These are phyloP conservation scores for Acrocephalus scirpaceus DNA, from an alignment of 2,797 vertebrate genomes.

Conservation along the genomic window DNA sequence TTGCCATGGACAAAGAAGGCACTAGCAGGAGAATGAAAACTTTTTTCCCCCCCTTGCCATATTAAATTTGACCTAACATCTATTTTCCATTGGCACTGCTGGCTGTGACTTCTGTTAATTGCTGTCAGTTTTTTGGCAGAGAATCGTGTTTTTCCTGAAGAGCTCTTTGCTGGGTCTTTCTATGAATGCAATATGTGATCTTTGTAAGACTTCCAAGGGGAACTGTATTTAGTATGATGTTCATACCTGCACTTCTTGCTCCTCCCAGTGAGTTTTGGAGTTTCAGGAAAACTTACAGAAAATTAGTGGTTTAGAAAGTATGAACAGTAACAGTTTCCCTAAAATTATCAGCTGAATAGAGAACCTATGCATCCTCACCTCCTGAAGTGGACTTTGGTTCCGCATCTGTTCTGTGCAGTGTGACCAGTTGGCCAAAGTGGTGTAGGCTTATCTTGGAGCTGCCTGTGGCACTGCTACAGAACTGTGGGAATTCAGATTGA, in stretches of 20 bases:
- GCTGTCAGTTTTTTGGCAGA: background rate
- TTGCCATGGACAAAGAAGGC: background rate
- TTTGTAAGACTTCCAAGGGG: too few relatives aligned
- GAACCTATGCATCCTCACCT: background rate
- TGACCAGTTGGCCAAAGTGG: background rate
- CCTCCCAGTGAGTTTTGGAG: background rate
- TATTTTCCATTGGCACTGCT: background rate
- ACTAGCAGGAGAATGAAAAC: background rate
- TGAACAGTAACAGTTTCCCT: background rate
- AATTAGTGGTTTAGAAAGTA: background rate
- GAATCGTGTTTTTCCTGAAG: background rate
- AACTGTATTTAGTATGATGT: background rate
- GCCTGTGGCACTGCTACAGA: background rate
- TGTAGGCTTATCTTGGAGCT: background rate
- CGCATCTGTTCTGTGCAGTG: background rate
- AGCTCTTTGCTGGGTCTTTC: background rate
- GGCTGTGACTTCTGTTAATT: background rate
- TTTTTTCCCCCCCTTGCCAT: rapidly evolving
- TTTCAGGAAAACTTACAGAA: background rate
- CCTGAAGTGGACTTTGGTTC: background rate
- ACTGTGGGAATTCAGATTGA: background rate
- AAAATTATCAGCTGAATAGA: background rate
- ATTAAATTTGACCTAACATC: background rate
- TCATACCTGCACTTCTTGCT: background rate
- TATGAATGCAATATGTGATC: rapidly evolving